A percentile compares a stretch with the other conserved stretches of the same genome.
Conservation (phyloP, 2,797 vertebrate species). For the Nannoperca obscura region DNA sequence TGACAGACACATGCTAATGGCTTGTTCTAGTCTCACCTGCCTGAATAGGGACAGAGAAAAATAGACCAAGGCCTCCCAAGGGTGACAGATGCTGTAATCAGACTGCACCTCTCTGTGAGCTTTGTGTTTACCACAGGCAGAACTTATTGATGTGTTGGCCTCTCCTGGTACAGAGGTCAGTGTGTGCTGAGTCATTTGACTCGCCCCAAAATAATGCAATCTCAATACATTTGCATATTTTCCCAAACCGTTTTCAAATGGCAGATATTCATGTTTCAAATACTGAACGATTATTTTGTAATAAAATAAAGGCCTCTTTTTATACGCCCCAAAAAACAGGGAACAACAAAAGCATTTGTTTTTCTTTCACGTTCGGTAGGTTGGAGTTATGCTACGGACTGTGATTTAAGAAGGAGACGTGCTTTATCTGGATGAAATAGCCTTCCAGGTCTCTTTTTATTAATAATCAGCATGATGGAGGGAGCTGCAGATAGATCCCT, state of each 20-base stretch:
- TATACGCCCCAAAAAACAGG: background rate
- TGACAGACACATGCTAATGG: constrained; percentile 44
- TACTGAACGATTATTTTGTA: background rate
- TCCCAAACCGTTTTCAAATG: background rate
- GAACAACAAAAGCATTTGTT: background rate
- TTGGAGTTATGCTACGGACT: constrained; percentile 23
- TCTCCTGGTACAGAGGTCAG: background rate
- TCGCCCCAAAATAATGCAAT: background rate
- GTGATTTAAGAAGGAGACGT: background rate
- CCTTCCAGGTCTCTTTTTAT: constrained; percentile 59
- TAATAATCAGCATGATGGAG: constrained; percentile 66
- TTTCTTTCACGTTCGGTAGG: background rate
- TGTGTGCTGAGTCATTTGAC: background rate
- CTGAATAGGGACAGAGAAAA: constrained; percentile 17
- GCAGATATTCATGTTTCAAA: background rate
- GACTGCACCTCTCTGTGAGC: constrained; percentile 25
- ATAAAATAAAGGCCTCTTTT: background rate
- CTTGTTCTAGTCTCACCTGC: constrained; percentile 42
- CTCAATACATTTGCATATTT: background rate
- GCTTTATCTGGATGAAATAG: constrained; percentile 43
- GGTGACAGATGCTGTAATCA: constrained; percentile 32
- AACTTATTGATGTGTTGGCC: constrained; percentile 6
- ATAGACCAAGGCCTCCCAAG: background rate
- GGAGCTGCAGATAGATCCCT: constrained; percentile 55
- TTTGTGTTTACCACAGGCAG: constrained; percentile 4